Evolutionary conservation across 2,888 invertebrate genomes (phyloP).

Genomic region (Noctuana brunneofusca): DNA sequence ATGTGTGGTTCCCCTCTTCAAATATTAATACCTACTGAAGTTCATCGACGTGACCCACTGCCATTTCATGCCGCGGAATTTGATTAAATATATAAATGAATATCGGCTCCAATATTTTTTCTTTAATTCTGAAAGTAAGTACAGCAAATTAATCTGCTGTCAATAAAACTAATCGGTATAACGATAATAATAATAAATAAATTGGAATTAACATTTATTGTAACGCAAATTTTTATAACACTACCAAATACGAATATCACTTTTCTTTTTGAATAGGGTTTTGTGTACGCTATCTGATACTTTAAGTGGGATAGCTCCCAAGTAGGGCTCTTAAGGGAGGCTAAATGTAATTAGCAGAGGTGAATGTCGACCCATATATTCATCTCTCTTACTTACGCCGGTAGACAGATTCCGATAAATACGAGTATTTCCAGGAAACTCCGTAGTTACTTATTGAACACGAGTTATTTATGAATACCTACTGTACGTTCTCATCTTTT

Average conservation of each 20-base stretch:
- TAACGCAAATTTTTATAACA: no score
- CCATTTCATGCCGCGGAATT: conserved; percentile 2
- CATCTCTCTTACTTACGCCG: not conserved
- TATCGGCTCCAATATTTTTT: no score
- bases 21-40: conserved; percentile 31
- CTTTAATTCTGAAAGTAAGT: no score
- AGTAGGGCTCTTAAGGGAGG: not conserved
- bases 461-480: no score
- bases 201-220: no score
- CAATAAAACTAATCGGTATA: no score
- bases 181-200: no score
- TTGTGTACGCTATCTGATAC: not conserved
- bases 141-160: no score
- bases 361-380: conserved; percentile 6
- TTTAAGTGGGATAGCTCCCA: not conserved
- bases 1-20: conserved; percentile 29
- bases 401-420: not conserved
- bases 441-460: no score
- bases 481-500: no score
- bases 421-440: no score
- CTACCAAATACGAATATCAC: no score
- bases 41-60: conserved; percentile 19
- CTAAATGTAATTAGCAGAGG: conserved; percentile 11
- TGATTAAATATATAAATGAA: not conserved
- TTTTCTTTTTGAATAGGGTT: not conserved